Base-by-base conservation (phyloP, 2,797 vertebrate species). In the Galagoides demidoff region DNA sequence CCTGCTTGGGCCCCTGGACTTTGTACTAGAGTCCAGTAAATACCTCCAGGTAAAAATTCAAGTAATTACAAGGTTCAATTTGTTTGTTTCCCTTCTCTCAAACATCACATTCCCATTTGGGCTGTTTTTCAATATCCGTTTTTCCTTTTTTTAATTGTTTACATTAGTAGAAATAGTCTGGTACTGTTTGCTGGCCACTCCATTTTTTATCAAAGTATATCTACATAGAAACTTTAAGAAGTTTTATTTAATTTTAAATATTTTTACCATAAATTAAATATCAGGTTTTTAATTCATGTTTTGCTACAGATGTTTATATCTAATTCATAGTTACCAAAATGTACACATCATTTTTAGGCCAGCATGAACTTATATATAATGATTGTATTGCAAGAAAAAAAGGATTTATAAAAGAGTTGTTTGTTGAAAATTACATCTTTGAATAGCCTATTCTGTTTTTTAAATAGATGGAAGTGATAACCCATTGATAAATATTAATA, bases 271-370 rank as follows among this genome's bases (percentile, higher is more conserved):
- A 94, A 81, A 43, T 74, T 29, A 76, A 82, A 55, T 70, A 61
- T 55, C 13, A 89, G 23, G 23, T 39, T 82, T 86, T n/a, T 43
- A 52, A 85, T 68, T 96, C 76, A 82, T 34, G 74, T 92, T 68
- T 34, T 39, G 17, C 59, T 71, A 39, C 17, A 34, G n/a, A 68
- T 63, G 70, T 19, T 43, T 78, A 59, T 78, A 64, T 12, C 43
- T 74, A 37, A 55, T n/a, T 85, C n/a, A 27, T 49, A 25, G 39
- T 70, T 16, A 70, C 45, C 16, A 86, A 81, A 89, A 77, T 86
- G 10, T 89, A 55, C 74, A 23, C 25, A 49, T 94, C 89, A 20
- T 70, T 85, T 57, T 66, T 92, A 92, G 55, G 34, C 17, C 39
- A 79, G 49, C 39, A 45, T 22, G 17, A 86, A 31, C 6, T 86